These are phyloP conservation scores for Charaxes varanes DNA, from an alignment of 1,140 invertebrate species.

Conservation along the genomic window DNA sequence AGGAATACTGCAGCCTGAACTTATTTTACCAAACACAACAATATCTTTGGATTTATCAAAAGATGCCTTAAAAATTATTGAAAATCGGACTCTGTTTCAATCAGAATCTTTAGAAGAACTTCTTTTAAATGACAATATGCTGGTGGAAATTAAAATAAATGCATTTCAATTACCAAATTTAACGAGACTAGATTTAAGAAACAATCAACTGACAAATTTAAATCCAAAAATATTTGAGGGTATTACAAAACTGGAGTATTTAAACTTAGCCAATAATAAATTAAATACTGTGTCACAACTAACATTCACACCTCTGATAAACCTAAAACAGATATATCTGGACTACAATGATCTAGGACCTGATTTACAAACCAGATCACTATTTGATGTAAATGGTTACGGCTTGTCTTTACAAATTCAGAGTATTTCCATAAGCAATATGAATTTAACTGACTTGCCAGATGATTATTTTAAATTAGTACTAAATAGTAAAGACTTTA, in stretches of 20 bases:
- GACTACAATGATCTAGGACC: conserved; percentile 18
- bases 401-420: conserved; percentile 10
- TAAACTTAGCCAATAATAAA: conserved; percentile 17
- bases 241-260: conserved; percentile 11
- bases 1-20: conserved; percentile 5
- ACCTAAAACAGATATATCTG: conserved; percentile 12
- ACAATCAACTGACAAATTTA: conserved; percentile 15
- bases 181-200: conserved; percentile 14
- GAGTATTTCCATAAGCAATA: conserved; percentile 17
- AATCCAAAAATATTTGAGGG: conserved; percentile 9
- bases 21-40: conserved; percentile 8
- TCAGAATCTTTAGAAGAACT: conserved; percentile 10
- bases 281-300: conserved; percentile 9
- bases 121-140: conserved; percentile 9
- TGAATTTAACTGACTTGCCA: conserved; percentile 10
- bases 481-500: conserved; percentile 5
- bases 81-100: background rate
- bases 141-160: conserved; percentile 9
- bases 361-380: conserved; percentile 5
- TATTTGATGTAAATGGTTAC: conserved; percentile 12
- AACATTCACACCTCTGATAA: conserved; percentile 10
- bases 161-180: conserved; percentile 13
- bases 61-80: conserved; percentile 14
- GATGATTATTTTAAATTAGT: conserved; percentile 5
- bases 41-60: conserved; percentile 15